Evolutionary conservation across 2,797 vertebrate species (phyloP), one percentile per base, ranked within the genome.

Genomic region (Ctenopoma multispine): DNA sequence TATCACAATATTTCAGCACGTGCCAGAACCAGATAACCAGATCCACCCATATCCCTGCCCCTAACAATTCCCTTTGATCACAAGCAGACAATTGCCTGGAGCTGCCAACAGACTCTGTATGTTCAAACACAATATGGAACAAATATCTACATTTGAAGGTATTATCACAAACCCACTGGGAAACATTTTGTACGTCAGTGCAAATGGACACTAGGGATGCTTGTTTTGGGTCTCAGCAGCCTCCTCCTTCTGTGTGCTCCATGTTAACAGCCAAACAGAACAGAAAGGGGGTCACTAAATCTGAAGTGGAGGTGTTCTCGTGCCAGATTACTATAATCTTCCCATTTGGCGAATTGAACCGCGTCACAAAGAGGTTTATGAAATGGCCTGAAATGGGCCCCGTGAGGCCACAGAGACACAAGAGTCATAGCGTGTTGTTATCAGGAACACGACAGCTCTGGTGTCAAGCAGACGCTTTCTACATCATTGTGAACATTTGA

Each of bases 261-360:
- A 55, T 50, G 20, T 63, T 29, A 20, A 50, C 55, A 64, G 81
- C 67, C 72, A 79, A 82, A 67, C 24, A 38, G 47, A 59, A 81
- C 78, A 83, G 75, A 31, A 69, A 74, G 82, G 78, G 72, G 56
- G 72, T 73, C 76, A 63, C 59, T 79, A 56, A 72, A 87, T 87
- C 77, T 79, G 83, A 75, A 79, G 68, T 69, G 69, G 78, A 85
- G 81, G 71, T 74, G 85, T 78, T 83, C 24, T 63, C 21, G 48
- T 72, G 79, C 80, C 84, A 87, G 89, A 91, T 92, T 90, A 89
- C 74, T 69, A 80, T 91, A 93, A 94, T 93, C 89, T 84, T 49
- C 70, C 68, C 77, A 76, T 83, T 92, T 79, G 82, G 81, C 53
- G 4, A 82, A 75, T 4, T 79, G 84, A 84, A 54, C 40, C 59